Conservation (phyloP, 2,888 invertebrate species). For the Parnassius apollo region DNA sequence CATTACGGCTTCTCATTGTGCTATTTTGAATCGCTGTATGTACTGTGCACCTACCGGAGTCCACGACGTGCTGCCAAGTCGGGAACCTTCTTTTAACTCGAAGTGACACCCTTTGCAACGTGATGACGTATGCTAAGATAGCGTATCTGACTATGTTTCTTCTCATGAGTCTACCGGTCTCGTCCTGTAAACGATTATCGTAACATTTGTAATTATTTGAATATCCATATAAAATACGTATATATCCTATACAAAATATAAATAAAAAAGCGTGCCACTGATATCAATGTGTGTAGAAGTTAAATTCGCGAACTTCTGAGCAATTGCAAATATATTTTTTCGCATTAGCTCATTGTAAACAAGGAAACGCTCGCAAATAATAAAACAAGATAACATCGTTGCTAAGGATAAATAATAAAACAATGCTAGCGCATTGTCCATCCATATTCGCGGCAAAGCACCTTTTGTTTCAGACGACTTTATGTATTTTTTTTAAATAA, state of each 20-base stretch:
- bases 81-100: conserved; percentile 94
- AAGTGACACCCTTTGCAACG: conserved; percentile 91
- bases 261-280: conserved; percentile 3
- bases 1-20: conserved; percentile 7
- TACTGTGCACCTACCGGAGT: conserved; percentile 85
- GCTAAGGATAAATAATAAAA: conserved; percentile 15
- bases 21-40: conserved; percentile 31
- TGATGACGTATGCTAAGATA: conserved; percentile 93
- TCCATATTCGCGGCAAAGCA: conserved; percentile 1
- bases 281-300: background rate
- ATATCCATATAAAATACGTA: background rate
- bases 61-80: conserved; percentile 93
- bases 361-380: conserved; percentile 16
- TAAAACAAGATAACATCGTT: conserved; percentile 20
- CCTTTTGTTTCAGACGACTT: conserved; percentile 2
- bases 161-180: conserved; percentile 93
- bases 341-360: conserved; percentile 15
- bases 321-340: conserved; percentile 11
- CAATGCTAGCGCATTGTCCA: conserved; percentile 7
- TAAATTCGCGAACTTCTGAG: conserved; percentile 5
- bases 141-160: conserved; percentile 94
- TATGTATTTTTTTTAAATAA: no score
- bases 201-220: background rate
- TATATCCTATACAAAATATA: no score
- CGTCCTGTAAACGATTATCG: conserved; percentile 83